phyloP scores from a whole-genome alignment of 2,113 vertebrate genomes.

The Choloepus hoffmanni region DNA sequence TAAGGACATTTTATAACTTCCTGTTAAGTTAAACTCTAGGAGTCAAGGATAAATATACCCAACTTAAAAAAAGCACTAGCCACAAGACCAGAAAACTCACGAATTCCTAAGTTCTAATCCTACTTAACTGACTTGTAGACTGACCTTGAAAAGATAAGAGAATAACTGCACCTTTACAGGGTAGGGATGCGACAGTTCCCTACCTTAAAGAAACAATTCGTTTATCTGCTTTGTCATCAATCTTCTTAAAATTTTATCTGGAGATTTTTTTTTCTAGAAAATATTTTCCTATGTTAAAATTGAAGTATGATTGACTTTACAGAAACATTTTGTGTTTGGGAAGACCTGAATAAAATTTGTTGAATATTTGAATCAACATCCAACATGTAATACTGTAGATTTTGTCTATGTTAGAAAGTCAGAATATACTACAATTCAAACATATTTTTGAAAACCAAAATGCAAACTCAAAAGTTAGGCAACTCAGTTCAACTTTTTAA shows the following conservation, averaged over 20 bases:
- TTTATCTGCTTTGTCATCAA: background rate
- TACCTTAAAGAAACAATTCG: background rate
- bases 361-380: background rate
- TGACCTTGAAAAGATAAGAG: slow-evolving; percentile 32
- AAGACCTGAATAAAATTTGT: background rate
- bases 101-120: background rate
- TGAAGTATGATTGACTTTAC: background rate
- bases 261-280: background rate
- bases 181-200: background rate
- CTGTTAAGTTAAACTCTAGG: background rate
- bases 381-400: background rate
- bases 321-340: background rate
- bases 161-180: slow-evolving; percentile 12
- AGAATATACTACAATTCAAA: background rate
- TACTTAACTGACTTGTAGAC: background rate
- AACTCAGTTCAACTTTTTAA: background rate
- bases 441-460: slow-evolving; percentile 14
- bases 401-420: background rate
- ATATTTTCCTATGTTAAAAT: background rate
- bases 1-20: slow-evolving; percentile 17
- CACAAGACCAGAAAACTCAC: background rate
- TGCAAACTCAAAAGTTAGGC: background rate
- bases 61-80: slow-evolving; percentile 22
- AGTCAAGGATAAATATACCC: background rate
- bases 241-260: background rate